Evolutionary conservation across 2,797 vertebrate genomes (phyloP).

Genomic region (Hapalemur alaotrensis): DNA sequence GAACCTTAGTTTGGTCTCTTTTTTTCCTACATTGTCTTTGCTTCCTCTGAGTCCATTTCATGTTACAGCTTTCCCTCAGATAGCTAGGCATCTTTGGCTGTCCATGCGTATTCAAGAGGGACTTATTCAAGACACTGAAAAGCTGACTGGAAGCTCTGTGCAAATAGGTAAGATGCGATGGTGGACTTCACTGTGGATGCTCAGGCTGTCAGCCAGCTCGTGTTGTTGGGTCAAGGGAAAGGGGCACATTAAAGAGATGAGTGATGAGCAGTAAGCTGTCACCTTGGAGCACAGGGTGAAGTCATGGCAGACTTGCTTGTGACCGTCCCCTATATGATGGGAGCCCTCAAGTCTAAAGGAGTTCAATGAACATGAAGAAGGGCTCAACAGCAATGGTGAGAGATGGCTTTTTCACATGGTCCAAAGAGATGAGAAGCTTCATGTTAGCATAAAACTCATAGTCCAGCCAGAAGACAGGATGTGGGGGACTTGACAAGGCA

Average conservation of each 20-base stretch:
- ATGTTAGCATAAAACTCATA: background rate
- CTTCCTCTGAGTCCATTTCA: conserved; percentile 17
- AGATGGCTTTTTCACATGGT: background rate
- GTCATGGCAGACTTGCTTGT: background rate
- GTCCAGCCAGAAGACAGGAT: background rate
- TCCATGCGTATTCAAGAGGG: background rate
- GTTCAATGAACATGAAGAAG: background rate
- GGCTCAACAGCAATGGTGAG: background rate
- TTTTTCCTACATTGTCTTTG: background rate
- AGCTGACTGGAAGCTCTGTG: background rate
- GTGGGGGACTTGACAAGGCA: background rate
- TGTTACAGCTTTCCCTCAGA: background rate
- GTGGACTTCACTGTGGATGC: background rate
- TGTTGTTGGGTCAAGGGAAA: background rate
- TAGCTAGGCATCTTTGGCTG: background rate
- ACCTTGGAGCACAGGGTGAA: background rate
- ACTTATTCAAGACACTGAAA: background rate
- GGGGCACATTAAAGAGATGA: background rate
- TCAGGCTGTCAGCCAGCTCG: background rate
- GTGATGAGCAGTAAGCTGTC: background rate
- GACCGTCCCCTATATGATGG: background rate
- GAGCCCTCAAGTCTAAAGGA: background rate
- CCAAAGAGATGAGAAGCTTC: background rate
- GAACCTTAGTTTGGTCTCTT: background rate
- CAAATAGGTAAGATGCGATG: background rate